Evolutionary conservation across 2,888 invertebrate genomes (phyloP).

Genomic region (Amphipyra berbera): DNA sequence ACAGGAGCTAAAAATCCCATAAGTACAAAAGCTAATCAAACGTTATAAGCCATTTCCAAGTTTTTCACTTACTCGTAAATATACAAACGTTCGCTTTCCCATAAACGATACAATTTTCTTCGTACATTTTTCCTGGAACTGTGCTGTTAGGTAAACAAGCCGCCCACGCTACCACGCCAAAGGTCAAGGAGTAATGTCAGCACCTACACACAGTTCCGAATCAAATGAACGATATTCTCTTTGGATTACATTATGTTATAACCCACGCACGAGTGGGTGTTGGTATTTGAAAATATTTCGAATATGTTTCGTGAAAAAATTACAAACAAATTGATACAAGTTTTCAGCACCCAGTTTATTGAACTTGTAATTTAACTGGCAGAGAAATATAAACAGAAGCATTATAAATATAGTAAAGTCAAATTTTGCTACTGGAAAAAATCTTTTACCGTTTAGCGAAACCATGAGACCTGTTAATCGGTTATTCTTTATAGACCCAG

Average conservation of each 20-base stretch:
- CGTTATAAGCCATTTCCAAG: background rate
- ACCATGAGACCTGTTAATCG: slow-evolving; percentile 3
- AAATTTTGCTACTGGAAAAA: slow-evolving; percentile 1
- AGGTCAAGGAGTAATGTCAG: slow-evolving; percentile 66
- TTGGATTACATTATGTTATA: slow-evolving; percentile 52
- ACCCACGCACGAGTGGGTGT: slow-evolving; percentile 40
- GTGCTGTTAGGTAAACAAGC: slow-evolving; percentile 51
- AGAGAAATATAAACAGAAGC: slow-evolving; percentile 5
- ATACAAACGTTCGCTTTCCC: slow-evolving; percentile 21
- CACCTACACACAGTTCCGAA: slow-evolving; percentile 56
- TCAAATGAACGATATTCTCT: slow-evolving; percentile 55
- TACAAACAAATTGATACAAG: slow-evolving; percentile 8
- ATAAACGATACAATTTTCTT: slow-evolving; percentile 35
- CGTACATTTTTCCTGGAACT: slow-evolving; percentile 30
- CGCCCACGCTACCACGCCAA: slow-evolving; percentile 56
- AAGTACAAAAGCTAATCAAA: slow-evolving; percentile 16
- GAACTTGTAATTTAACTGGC: slow-evolving; percentile 16
- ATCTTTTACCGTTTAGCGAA: background rate
- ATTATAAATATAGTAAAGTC: background rate
- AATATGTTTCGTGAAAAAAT: slow-evolving; percentile 26
- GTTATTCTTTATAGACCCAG: slow-evolving; percentile 13
- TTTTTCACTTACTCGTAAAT: slow-evolving; percentile 22
- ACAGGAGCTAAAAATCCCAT: background rate
- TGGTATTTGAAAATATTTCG: slow-evolving; percentile 23
- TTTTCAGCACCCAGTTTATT: slow-evolving; percentile 13